These are phyloP conservation scores for Graptemys geographica DNA, from an alignment of 2,797 vertebrate species.

Conservation along the genomic window DNA sequence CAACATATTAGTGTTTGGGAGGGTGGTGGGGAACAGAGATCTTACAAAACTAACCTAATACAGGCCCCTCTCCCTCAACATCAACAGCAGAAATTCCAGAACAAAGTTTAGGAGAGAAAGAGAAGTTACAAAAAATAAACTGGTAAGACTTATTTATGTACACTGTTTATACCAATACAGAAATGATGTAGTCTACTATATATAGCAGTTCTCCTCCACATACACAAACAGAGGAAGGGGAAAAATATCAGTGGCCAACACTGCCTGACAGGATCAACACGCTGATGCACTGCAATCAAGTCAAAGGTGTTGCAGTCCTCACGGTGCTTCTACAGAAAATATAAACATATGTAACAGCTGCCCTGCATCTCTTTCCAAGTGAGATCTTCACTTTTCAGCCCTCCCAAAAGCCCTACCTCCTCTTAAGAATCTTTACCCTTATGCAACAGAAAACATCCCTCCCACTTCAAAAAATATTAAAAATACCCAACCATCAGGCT, in stretches of 20 bases:
- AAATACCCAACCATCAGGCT: neutral
- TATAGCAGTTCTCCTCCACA: neutral
- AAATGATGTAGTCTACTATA: neutral
- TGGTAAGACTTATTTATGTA: neutral
- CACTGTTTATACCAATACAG: neutral
- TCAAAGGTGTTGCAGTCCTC: neutral
- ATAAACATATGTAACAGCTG: neutral
- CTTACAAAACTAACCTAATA: neutral
- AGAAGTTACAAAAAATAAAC: neutral
- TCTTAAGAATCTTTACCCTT: neutral
- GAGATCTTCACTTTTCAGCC: neutral
- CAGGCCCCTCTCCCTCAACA: neutral
- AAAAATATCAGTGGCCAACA: neutral
- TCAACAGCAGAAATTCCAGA: neutral
- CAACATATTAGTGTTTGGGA: neutral
- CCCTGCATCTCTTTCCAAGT: neutral
- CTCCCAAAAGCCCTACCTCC: neutral
- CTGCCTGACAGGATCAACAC: neutral
- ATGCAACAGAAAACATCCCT: neutral
- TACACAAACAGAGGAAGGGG: neutral
- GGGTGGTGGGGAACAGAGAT: rapidly evolving
- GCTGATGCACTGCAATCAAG: neutral
- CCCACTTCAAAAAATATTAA: slow-evolving; percentile 6
- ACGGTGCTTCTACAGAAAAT: neutral
- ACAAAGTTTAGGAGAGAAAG: neutral